phyloP scores from a whole-genome alignment of 1,140 invertebrate species.

The Habropoda laboriosa region DNA sequence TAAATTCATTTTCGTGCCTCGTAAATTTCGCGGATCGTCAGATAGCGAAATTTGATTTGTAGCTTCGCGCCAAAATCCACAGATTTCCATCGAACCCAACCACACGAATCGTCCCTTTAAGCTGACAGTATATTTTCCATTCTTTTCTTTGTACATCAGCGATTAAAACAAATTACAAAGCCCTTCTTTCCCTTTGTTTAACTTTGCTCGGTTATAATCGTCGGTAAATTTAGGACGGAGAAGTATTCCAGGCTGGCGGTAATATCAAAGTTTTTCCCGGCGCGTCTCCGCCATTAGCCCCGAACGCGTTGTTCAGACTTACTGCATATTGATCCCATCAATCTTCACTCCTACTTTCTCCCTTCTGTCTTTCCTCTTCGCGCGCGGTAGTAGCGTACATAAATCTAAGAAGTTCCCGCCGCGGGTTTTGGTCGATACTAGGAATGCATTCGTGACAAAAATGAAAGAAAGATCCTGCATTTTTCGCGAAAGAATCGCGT shows the following conservation, averaged over 20 bases:
- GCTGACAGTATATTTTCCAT: background rate
- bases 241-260: slow-evolving; percentile 39
- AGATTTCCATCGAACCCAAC: too few species aligned
- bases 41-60: too few species aligned
- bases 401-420: slow-evolving; percentile 44
- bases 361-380: slow-evolving; percentile 53
- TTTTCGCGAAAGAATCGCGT: background rate
- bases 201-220: background rate
- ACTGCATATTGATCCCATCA: slow-evolving; percentile 81
- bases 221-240: background rate
- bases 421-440: slow-evolving; percentile 48
- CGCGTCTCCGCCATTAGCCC: slow-evolving; percentile 77
- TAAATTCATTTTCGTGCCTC: slow-evolving; percentile 30
- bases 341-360: slow-evolving; percentile 63
- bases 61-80: background rate
- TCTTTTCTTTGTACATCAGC: background rate
- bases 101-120: background rate
- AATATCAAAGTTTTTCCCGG: slow-evolving; percentile 63
- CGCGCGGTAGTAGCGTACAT: slow-evolving; percentile 5
- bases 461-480: background rate
- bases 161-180: background rate
- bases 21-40: slow-evolving; percentile 4
- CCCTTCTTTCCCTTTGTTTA: background rate
- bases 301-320: slow-evolving; percentile 77
- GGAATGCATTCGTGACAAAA: background rate